These are phyloP conservation scores for Xanthorhoe designata DNA, from an alignment of 2,888 invertebrate species.

Conservation along the genomic window DNA sequence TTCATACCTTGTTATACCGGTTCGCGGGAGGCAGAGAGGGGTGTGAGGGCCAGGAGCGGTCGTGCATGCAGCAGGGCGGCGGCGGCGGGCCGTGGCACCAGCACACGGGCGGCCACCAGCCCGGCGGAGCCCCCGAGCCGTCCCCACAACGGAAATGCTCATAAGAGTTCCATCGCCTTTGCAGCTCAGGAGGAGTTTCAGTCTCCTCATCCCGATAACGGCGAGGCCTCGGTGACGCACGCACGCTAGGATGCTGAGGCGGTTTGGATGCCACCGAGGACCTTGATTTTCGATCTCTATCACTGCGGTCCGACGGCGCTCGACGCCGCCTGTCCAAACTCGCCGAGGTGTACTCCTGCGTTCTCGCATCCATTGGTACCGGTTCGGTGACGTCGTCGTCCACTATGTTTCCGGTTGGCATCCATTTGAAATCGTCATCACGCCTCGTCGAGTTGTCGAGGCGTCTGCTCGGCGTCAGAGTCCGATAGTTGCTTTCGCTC, in stretches of 20 bases:
- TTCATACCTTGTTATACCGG: slow-evolving; percentile 72
- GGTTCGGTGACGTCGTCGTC: slow-evolving; percentile 64
- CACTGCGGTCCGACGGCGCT: slow-evolving; percentile 79
- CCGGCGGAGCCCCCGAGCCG: slow-evolving; percentile 46
- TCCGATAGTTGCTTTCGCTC: slow-evolving; percentile 86
- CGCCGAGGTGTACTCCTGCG: slow-evolving; percentile 71
- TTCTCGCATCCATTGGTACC: slow-evolving; percentile 60
- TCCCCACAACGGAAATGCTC: slow-evolving; percentile 87
- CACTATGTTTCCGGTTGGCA: slow-evolving; percentile 75
- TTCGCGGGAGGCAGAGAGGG: slow-evolving; percentile 74
- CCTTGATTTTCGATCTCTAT: slow-evolving; percentile 87
- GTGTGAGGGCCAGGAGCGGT: slow-evolving; percentile 80
- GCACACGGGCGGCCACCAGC: slow-evolving; percentile 80
- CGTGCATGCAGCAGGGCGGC: slow-evolving; percentile 80
- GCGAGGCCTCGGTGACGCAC: slow-evolving; percentile 74
- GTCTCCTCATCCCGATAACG: slow-evolving; percentile 70
- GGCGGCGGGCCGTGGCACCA: slow-evolving; percentile 81
- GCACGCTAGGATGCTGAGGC: slow-evolving; percentile 77
- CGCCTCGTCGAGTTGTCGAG: slow-evolving; percentile 87
- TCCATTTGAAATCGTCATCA: slow-evolving; percentile 89
- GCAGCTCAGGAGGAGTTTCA: slow-evolving; percentile 74
- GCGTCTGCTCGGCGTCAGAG: slow-evolving; percentile 73
- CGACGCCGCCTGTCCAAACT: slow-evolving; percentile 86
- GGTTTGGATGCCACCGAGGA: slow-evolving; percentile 86
- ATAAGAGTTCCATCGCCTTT: slow-evolving; percentile 82